Evolutionary conservation across 2,797 vertebrate species (phyloP).

Genomic region (Oreochromis grahami): DNA sequence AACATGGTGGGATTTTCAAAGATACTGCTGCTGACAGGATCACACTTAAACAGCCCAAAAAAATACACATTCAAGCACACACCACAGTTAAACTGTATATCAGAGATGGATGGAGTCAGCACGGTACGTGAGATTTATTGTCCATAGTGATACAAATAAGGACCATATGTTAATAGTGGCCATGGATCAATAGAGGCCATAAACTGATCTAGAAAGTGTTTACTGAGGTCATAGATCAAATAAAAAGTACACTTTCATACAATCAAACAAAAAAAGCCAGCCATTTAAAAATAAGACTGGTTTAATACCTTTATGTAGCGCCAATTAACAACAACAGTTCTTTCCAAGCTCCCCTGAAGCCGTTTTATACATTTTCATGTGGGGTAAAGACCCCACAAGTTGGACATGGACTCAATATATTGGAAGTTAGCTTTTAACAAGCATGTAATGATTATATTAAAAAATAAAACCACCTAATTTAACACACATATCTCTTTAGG

Average conservation of each 20-base stretch:
- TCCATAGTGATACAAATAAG: background rate
- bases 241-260: rapidly evolving
- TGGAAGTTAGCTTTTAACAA: background rate
- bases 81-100: background rate
- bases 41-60: background rate
- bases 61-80: background rate
- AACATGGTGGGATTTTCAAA: background rate
- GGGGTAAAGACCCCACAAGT: background rate
- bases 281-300: background rate
- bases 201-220: background rate
- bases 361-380: rapidly evolving
- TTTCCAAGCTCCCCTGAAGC: background rate
- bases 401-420: background rate
- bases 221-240: background rate
- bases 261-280: background rate
- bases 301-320: background rate
- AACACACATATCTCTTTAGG: background rate
- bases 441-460: background rate
- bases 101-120: background rate
- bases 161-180: background rate
- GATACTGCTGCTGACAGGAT: background rate
- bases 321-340: rapidly evolving
- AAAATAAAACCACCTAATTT: background rate
- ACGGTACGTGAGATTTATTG: background rate
- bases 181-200: background rate